These are phyloP conservation scores for Chromobotia macracanthus DNA, from an alignment of 2,797 vertebrate genomes.

Conservation along the genomic window DNA sequence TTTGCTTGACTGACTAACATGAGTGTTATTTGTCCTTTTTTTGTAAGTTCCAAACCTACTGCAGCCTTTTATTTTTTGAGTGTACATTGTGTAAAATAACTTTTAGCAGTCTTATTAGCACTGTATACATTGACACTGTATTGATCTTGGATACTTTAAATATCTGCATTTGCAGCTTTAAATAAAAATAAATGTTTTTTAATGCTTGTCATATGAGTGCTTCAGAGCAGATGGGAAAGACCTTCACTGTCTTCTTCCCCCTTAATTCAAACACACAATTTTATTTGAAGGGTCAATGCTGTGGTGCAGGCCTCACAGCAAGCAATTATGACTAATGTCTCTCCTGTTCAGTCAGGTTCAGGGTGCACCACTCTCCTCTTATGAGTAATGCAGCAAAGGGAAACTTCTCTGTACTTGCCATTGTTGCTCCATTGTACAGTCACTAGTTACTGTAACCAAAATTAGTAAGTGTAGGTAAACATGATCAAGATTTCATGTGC, in stretches of 20 bases:
- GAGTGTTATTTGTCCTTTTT: too few species aligned
- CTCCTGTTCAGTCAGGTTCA: slow-evolving; percentile 34
- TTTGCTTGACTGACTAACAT: too few species aligned
- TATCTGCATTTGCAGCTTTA: too few species aligned
- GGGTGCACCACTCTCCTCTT: slow-evolving; percentile 12
- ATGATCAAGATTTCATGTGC: neutral
- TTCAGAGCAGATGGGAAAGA: slow-evolving; percentile 52
- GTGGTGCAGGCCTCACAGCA: slow-evolving; percentile 2
- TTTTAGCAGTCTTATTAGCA: too few species aligned
- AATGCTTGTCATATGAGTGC: slow-evolving; percentile 2
- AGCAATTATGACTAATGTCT: slow-evolving; percentile 25
- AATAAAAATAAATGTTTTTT: slow-evolving; percentile 18
- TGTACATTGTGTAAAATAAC: too few species aligned
- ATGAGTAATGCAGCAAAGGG: slow-evolving; percentile 44
- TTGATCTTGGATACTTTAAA: too few species aligned
- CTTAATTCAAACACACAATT: slow-evolving; percentile 18
- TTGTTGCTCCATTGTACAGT: slow-evolving; percentile 47
- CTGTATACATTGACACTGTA: neutral
- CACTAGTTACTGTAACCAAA: slow-evolving; percentile 45
- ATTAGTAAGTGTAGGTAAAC: slow-evolving; percentile 4
- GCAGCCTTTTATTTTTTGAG: too few species aligned
- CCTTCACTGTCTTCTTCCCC: slow-evolving; percentile 35
- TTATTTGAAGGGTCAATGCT: slow-evolving; percentile 32
- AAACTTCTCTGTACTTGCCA: slow-evolving; percentile 43
- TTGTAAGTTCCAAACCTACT: too few species aligned